phyloP scores from a whole-genome alignment of 2,888 invertebrate species.

The Perdita meconis region DNA sequence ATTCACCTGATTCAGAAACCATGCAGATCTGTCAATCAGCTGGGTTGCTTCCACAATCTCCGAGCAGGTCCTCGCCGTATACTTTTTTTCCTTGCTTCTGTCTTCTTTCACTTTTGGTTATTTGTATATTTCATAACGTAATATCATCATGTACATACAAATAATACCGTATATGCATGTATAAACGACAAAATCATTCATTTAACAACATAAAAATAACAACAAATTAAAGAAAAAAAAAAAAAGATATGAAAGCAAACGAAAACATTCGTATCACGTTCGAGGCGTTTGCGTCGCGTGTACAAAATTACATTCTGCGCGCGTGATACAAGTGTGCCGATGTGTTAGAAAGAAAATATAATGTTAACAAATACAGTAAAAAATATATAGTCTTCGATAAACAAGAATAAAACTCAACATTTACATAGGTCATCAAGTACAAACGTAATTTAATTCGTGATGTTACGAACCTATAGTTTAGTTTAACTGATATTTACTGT shows the following conservation, averaged over 20 bases:
- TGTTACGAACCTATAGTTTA: constrained; percentile 24
- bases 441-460: constrained; percentile 26
- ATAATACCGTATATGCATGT: constrained; percentile 47
- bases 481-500: constrained; percentile 24
- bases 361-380: constrained; percentile 40
- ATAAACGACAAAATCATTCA: constrained; percentile 55
- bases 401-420: constrained; percentile 42
- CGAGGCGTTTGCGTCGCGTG: constrained; percentile 38
- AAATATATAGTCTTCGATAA: constrained; percentile 41
- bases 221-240: constrained; percentile 48
- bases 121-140: constrained; percentile 67
- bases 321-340: constrained; percentile 31
- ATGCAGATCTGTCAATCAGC: constrained; percentile 78
- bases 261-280: constrained; percentile 45
- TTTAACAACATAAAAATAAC: constrained; percentile 49
- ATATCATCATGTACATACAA: constrained; percentile 59
- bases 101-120: constrained; percentile 78
- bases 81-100: constrained; percentile 68
- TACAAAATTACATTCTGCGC: constrained; percentile 52
- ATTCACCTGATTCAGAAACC: constrained; percentile 84
- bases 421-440: constrained; percentile 25
- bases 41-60: constrained; percentile 75
- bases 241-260: constrained; percentile 48
- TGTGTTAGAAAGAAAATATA: constrained; percentile 45
- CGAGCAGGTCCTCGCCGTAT: constrained; percentile 69